These are phyloP conservation scores for Melospiza melodia DNA, from an alignment of 2,113 vertebrate genomes.

Conservation along the genomic window DNA sequence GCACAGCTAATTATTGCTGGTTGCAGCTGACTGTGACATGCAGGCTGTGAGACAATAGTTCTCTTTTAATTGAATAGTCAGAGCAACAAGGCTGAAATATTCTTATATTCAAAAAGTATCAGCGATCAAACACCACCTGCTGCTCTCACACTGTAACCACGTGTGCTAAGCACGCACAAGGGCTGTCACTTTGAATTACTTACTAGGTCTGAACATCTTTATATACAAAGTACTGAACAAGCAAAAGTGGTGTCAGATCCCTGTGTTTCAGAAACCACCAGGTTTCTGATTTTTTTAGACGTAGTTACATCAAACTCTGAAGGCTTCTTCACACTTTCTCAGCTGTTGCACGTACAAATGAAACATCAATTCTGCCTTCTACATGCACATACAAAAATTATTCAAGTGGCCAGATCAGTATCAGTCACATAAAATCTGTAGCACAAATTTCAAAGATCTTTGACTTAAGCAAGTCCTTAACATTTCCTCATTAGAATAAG, in stretches of 20 bases:
- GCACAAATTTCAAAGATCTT: neutral
- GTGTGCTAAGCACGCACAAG: slow-evolving; percentile 38
- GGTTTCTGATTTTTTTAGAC: slow-evolving; percentile 12
- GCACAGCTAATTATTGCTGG: slow-evolving; percentile 16
- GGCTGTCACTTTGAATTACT: slow-evolving; percentile 51
- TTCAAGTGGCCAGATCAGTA: neutral
- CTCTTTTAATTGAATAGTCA: slow-evolving; percentile 51
- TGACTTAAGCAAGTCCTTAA: neutral
- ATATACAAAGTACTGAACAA: slow-evolving; percentile 18
- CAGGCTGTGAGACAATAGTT: slow-evolving; percentile 31
- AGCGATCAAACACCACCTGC: slow-evolving; percentile 45
- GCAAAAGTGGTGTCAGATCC: neutral
- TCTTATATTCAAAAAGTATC: slow-evolving; percentile 42
- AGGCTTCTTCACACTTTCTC: neutral
- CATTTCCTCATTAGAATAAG: neutral
- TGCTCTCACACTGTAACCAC: slow-evolving; percentile 35
- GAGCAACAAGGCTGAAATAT: slow-evolving; percentile 27
- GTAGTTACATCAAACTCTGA: neutral
- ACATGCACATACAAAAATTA: neutral
- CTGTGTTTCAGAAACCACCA: neutral
- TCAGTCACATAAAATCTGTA: neutral
- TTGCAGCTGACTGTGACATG: slow-evolving; percentile 13
- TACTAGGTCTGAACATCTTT: slow-evolving; percentile 39
- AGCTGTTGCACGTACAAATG: neutral
- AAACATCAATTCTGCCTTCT: neutral